A percentile compares a stretch with the other conserved stretches of the same genome.
Conservation (phyloP, 2,797 vertebrate species). For the Todus mexicanus region DNA sequence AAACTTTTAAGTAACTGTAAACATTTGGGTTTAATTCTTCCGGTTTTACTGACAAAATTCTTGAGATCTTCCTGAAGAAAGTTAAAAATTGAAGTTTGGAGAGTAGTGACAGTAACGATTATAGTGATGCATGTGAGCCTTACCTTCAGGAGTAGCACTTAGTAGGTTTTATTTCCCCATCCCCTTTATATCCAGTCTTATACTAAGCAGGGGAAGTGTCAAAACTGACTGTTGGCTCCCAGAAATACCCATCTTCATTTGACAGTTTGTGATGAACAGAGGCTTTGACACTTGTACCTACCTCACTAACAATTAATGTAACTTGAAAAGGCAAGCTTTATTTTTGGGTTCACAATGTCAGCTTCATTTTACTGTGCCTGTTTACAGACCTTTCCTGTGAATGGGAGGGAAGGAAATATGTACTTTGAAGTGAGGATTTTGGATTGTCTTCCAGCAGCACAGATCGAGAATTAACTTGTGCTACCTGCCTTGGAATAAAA, state of each 20-base stretch:
- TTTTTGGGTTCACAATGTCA: not conserved
- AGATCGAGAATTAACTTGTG: rapidly evolving
- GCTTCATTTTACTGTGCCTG: not conserved
- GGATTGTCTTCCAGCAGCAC: not conserved
- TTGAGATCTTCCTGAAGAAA: not conserved
- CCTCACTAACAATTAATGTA: not conserved
- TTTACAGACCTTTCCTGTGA: not conserved
- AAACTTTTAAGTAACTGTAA: not conserved
- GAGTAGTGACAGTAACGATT: not conserved
- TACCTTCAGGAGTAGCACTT: not conserved
- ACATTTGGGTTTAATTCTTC: not conserved
- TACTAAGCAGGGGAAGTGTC: not conserved
- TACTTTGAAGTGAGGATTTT: not conserved
- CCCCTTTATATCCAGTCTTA: not conserved
- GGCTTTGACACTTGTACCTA: not conserved
- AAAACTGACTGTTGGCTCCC: not conserved
- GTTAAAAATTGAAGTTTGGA: not conserved
- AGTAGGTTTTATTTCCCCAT: not conserved
- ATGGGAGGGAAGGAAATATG: not conserved
- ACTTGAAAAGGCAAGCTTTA: not conserved
- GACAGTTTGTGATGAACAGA: not conserved
- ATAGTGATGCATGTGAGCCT: not conserved
- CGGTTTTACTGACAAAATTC: not conserved
- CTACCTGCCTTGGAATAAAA: not conserved
- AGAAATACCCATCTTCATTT: not conserved